phyloP scores from a whole-genome alignment of 2,113 vertebrate species.

The Amphiprion ocellaris region DNA sequence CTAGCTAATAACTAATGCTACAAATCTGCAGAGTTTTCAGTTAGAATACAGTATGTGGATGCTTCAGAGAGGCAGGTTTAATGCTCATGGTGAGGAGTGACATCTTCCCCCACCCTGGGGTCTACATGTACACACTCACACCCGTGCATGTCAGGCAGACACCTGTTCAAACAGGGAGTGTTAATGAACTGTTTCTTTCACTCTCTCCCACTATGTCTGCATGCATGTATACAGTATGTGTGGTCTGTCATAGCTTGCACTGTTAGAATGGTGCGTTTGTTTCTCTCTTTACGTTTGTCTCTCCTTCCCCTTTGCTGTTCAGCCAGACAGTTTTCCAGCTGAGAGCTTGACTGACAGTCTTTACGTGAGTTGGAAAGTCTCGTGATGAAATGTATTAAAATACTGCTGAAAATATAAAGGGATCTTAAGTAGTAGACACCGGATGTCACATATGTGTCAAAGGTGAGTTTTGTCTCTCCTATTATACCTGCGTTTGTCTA shows the following conservation, averaged over 20 bases:
- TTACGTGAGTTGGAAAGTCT: conserved; percentile 27
- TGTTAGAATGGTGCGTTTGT: conserved; percentile 31
- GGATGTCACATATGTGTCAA: neutral
- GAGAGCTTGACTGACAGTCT: conserved; percentile 24
- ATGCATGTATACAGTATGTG: conserved; percentile 56
- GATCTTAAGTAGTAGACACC: neutral
- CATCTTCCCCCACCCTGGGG: conserved; percentile 30
- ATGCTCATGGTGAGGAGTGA: conserved; percentile 57
- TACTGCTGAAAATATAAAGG: neutral
- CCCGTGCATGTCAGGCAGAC: conserved; percentile 65
- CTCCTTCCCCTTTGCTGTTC: conserved; percentile 5
- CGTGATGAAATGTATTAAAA: neutral
- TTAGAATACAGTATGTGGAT: conserved; percentile 12
- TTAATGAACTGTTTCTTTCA: conserved; percentile 71
- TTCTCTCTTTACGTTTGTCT: conserved; percentile 17
- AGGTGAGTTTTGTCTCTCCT: neutral
- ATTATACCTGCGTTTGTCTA: neutral
- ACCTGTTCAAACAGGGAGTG: conserved; percentile 84
- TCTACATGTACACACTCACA: conserved; percentile 38
- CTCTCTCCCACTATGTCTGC: conserved; percentile 20
- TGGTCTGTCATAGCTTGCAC: conserved; percentile 31
- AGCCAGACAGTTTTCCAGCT: conserved; percentile 49
- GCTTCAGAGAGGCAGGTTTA: conserved; percentile 52
- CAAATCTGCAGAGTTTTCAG: conserved; percentile 20
- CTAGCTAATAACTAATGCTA: no score